Evolutionary conservation across 2,888 invertebrate genomes (phyloP).

Genomic region (Clivina fossor): DNA sequence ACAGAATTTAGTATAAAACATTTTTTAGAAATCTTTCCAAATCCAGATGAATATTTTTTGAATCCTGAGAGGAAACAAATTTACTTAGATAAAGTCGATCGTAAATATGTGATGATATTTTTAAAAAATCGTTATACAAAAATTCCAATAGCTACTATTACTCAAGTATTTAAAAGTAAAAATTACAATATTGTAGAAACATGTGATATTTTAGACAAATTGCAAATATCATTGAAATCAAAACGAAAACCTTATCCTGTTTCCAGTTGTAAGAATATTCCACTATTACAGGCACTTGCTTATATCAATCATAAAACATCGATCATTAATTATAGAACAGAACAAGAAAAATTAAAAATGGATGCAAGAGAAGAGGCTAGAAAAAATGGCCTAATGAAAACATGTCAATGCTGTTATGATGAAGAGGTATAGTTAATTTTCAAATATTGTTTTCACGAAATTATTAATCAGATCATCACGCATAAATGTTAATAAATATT

Average conservation of each 20-base stretch:
- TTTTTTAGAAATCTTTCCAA: constrained; percentile 54
- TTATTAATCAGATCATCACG: too few relatives aligned
- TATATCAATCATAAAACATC: constrained; percentile 46
- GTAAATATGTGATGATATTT: too few relatives aligned
- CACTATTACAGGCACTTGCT: constrained; percentile 48
- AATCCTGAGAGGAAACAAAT: constrained; percentile 40
- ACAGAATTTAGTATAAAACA: constrained; percentile 51
- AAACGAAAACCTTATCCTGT: constrained; percentile 21
- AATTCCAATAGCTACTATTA: too few relatives aligned
- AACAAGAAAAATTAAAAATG: constrained; percentile 46
- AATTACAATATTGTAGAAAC: constrained; percentile 10
- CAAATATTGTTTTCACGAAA: background rate
- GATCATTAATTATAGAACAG: constrained; percentile 46
- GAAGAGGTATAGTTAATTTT: constrained; percentile 49
- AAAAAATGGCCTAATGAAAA: constrained; percentile 47
- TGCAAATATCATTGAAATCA: constrained; percentile 4
- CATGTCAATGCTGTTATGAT: constrained; percentile 60
- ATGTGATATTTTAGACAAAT: constrained; percentile 14
- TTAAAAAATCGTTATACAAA: too few relatives aligned
- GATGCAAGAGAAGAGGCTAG: constrained; percentile 48
- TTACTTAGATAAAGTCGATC: too few relatives aligned
- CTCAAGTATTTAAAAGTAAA: constrained; percentile 8
- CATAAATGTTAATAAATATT: too few relatives aligned
- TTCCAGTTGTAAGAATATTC: constrained; percentile 41
- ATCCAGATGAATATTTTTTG: constrained; percentile 50